Base-by-base conservation (phyloP, 2,888 invertebrate species). In the Drosophila lutescens region DNA sequence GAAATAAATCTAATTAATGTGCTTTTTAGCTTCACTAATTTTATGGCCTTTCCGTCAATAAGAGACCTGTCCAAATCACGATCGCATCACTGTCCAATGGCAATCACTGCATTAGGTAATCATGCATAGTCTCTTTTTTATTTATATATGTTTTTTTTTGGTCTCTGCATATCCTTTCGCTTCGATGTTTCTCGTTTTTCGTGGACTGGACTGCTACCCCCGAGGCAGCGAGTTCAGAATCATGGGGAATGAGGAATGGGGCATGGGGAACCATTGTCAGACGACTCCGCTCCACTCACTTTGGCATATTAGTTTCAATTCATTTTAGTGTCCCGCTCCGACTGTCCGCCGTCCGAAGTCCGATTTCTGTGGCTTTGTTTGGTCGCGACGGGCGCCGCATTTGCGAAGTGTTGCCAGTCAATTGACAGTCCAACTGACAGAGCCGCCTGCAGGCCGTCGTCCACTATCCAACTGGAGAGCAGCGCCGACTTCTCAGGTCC, bases 221-320 rank as follows among this genome's bases (percentile, higher is more conserved):
- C 69, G 55, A 67, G 86, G 81, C 81, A 62, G 70, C 68, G 67
- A 68, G 67, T 67, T 72, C 49, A 88, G 86, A 86, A 88, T 88
- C 87, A 82, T 78, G 82, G 75, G 30, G 30, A 30, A 79, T 78
- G 82, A 73, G 73, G 77, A 63, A 65, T 78, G 82, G 74, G 26
- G 30, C 1, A 82, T 78, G 82, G 75, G 73, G 77, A 63, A 66
- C 86, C 74, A 81, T 80, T 82, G 80, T 80, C 84, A 80, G 83
- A 65, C 72, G 57, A 65, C 57, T 50, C 36, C 74, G 30, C 80
- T 76, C 80, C 81, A 81, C 83, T 83, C 83, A 82, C 88, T 85
- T 86, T 85, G 88, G 88, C 86, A 88, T 87, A 87, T 87, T 87
- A 87, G 86, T 87, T 87, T 88, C 86, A 87, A 88, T 87, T 88